Evolutionary conservation across 2,797 vertebrate species (phyloP).

Genomic region (Lutjanus argentimaculatus): DNA sequence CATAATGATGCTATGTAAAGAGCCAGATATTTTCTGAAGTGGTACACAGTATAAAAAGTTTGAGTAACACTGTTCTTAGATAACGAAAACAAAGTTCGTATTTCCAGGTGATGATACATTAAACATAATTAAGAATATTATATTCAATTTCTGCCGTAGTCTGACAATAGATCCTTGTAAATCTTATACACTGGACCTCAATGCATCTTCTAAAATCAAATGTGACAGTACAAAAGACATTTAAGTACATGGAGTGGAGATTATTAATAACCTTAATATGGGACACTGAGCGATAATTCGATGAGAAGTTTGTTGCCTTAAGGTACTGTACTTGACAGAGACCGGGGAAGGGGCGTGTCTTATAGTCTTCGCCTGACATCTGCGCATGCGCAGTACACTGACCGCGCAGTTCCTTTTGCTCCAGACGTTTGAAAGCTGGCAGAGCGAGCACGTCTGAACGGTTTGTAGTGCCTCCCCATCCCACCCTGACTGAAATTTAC

Average conservation of each 20-base stretch:
- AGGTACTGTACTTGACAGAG: background rate
- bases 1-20: no score
- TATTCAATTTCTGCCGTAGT: no score
- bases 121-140: no score
- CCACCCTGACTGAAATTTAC: constrained; percentile 34
- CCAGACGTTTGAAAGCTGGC: constrained; percentile 84
- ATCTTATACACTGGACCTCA: background rate
- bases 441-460: constrained; percentile 43
- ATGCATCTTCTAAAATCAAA: background rate
- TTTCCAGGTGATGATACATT: no score
- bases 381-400: constrained; percentile 79
- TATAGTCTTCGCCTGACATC: background rate
- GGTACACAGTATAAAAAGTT: no score
- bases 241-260: background rate
- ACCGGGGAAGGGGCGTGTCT: constrained; percentile 55
- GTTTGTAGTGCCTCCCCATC: constrained; percentile 32
- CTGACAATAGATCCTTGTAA: no score
- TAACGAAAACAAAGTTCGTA: no score
- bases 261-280: background rate
- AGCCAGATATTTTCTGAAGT: no score
- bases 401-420: constrained; percentile 85
- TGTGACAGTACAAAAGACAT: background rate
- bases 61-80: no score
- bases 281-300: background rate
- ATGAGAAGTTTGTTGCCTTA: background rate